Conservation (phyloP, 2,888 invertebrate species). For the Tineola bisselliella region DNA sequence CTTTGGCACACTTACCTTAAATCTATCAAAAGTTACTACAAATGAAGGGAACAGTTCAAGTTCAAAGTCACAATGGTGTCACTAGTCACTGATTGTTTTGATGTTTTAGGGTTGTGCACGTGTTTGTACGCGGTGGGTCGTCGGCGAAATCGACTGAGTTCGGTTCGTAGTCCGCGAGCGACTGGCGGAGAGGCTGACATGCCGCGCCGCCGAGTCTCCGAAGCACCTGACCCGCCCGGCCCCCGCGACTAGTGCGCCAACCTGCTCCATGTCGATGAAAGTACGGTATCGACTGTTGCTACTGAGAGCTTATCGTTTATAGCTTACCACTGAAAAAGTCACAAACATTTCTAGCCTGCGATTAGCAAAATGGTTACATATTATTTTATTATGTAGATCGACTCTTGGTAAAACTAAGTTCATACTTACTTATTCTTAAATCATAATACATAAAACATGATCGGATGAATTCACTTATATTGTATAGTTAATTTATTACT, state of each 20-base stretch:
- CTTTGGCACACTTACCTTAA: conserved; percentile 12
- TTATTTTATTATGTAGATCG: no score
- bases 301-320: not conserved
- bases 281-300: conserved; percentile 45
- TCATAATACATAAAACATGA: no score
- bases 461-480: no score
- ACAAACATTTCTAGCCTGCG: no score
- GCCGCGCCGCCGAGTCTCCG: conserved; percentile 56
- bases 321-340: not conserved
- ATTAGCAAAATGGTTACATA: no score
- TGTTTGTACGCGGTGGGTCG: conserved; percentile 26
- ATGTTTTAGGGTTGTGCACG: conserved; percentile 31
- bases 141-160: conserved; percentile 31
- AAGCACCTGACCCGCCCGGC: conserved; percentile 34
- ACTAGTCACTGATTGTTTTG: conserved; percentile 5
- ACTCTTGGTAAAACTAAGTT: no score
- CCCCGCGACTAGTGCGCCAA: conserved; percentile 34
- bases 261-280: conserved; percentile 9
- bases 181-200: conserved; percentile 30
- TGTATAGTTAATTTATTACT: no score
- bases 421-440: no score
- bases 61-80: not conserved
- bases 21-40: not conserved
- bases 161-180: conserved; percentile 50
- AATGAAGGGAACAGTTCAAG: not conserved